Base-by-base conservation (phyloP, 1,140 invertebrate species). In the Saccostrea echinata region DNA sequence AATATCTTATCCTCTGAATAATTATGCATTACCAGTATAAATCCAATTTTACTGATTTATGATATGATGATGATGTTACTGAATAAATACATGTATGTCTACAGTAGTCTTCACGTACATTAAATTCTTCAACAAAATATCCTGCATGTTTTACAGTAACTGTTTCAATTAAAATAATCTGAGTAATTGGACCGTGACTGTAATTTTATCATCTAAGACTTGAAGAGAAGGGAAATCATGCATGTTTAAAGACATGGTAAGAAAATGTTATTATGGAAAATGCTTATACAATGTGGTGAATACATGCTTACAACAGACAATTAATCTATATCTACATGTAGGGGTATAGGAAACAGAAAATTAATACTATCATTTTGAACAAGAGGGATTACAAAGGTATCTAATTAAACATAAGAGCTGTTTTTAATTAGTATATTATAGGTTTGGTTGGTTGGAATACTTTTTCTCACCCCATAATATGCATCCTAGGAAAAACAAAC, bases 401-500 rank as follows among this genome's bases (percentile, higher is more conserved):
- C 4, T 43, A 4, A 30, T 33, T 76, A 76, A 30, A 30, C 3
- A 11, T 76, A 76, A 33, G 11, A 76, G 68, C 68, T 76, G 68
- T 76, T 76, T 43, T 55, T 4, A 27, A 68, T 64, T 30, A 30
- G n/a, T 76, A 76, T 30, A 76, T 76, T 16, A 76, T 76, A 16
- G n/a, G 24, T 76, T 30, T 13, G 68, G 30, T 30, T 76, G 68
- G 27, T 16, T 30, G 24, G 68, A 30, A 30, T 33, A 76, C 3
- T 11, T 61, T n/a, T 1, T 76, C 68, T 76, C 27, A 76, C 68
- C 68, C 68, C 68, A 76, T 76, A 76, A 76, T 76, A 76, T 76
- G 68, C 24, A 4, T 76, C 68, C 68, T 76, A 76, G 16, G 21
- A 43, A 24, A 64, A 64, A 64, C 12, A 30, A 18, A 2, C 27